Evolutionary conservation across 2,888 invertebrate species (phyloP), one percentile per base, ranked within the genome.

Genomic region (Agapostemon virescens): DNA sequence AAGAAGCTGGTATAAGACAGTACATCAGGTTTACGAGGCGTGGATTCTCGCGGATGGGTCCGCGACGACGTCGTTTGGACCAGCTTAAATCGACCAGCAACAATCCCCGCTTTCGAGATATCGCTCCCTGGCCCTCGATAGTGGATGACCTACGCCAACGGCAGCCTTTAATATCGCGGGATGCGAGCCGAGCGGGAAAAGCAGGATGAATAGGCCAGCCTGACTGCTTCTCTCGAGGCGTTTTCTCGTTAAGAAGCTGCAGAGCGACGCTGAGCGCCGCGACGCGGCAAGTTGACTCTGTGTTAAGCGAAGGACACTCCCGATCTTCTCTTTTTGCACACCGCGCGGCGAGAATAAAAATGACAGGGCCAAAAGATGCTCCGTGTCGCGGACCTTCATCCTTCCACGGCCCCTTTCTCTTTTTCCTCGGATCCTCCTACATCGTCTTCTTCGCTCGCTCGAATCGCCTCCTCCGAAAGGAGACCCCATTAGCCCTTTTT

Each of bases 201-300:
- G 55, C 77, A 76, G 81, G 76, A 80, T 78, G 84, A 85, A 85
- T 84, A 85, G 82, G 71, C 73, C 70, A 40, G 36, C 38, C n/a
- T 9, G 42, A 15, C 61, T 61, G 61, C 20, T 61, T 61, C 61
- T 40, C 69, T 73, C 63, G 42, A 42, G 72, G 67, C 69, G 77
- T 30, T 84, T 84, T 82, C 85, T 86, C 85, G 82, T 86, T 86
- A 86, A 82, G 82, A 77, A 79, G 49, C 70, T 76, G 67, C 66
- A 69, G 68, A 73, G 70, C 75, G 73, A n/a, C 13, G 45, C 33
- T 5, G 33, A 33, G 33, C 33, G 33, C 33, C 33, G 33, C 33
- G 33, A 33, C 52, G 64, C 63, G 49, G 66, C 45, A 49, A 61
- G 76, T 81, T 74, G 79, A 78, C 79, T 81, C 76, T 64, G 70